These are phyloP conservation scores for Molorchus minor DNA, from an alignment of 2,888 invertebrate genomes.

Conservation along the genomic window DNA sequence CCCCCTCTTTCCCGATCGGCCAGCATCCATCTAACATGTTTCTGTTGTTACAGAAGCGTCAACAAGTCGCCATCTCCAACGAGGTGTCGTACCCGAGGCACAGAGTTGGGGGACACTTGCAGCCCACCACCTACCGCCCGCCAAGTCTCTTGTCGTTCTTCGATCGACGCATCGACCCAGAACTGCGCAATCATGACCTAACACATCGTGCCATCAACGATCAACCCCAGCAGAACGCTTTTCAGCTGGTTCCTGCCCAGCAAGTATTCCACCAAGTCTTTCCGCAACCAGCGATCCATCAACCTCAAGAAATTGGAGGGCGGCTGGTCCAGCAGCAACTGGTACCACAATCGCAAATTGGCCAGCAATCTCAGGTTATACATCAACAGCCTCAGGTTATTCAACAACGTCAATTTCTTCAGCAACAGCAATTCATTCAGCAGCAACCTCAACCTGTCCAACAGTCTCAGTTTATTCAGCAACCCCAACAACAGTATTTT, in stretches of 20 bases:
- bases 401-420: slow-evolving; percentile 20
- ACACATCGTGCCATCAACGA: slow-evolving; percentile 46
- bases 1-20: slow-evolving; percentile 24
- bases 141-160: slow-evolving; percentile 42
- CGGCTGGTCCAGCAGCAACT: slow-evolving; percentile 23
- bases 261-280: slow-evolving; percentile 35
- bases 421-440: slow-evolving; percentile 25
- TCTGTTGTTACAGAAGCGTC: slow-evolving; percentile 60
- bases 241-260: slow-evolving; percentile 45
- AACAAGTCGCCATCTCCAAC: slow-evolving; percentile 53
- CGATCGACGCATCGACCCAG: slow-evolving; percentile 37
- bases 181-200: slow-evolving; percentile 42
- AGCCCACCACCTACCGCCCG: slow-evolving; percentile 63
- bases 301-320: slow-evolving; percentile 3
- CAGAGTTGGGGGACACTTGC: slow-evolving; percentile 59
- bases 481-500: slow-evolving; percentile 37
- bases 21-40: slow-evolving; percentile 34
- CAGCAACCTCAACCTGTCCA: slow-evolving; percentile 23
- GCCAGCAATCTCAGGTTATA: slow-evolving; percentile 18
- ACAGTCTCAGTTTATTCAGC: slow-evolving; percentile 24
- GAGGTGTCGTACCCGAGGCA: slow-evolving; percentile 52
- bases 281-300: background rate
- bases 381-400: slow-evolving; percentile 19
- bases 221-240: slow-evolving; percentile 43
- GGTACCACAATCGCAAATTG: slow-evolving; percentile 22